Evolutionary conservation across 2,888 invertebrate genomes (phyloP).

Genomic region (Ophion costatus): DNA sequence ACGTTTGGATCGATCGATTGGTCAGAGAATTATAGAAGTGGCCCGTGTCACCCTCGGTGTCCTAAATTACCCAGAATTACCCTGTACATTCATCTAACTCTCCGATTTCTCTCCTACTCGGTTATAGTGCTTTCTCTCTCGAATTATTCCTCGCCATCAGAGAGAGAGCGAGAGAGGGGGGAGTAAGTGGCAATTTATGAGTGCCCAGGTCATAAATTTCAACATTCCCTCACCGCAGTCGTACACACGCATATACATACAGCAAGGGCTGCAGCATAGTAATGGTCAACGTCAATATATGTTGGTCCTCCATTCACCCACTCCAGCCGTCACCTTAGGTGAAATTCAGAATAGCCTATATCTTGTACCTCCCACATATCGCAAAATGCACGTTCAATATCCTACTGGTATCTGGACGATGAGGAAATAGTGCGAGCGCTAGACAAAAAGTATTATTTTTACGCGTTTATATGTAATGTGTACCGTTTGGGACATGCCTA

Average conservation of each 20-base stretch:
- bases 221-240: slow-evolving; percentile 33
- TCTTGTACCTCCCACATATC: slow-evolving; percentile 5
- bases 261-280: slow-evolving; percentile 17
- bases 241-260: not conserved
- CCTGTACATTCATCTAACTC: slow-evolving; percentile 29
- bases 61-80: not conserved
- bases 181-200: slow-evolving; percentile 53
- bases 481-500: slow-evolving; percentile 3
- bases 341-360: slow-evolving; percentile 58
- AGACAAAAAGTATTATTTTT: slow-evolving; percentile 34
- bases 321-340: slow-evolving; percentile 26
- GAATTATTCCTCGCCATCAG: slow-evolving; percentile 5
- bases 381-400: slow-evolving; percentile 8
- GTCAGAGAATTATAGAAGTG: slow-evolving; percentile 17
- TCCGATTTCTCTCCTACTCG: not conserved
- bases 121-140: slow-evolving; percentile 4
- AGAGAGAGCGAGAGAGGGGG: not conserved
- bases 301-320: slow-evolving; percentile 20
- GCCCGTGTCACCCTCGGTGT: not conserved
- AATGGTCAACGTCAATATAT: slow-evolving; percentile 40
- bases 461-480: slow-evolving; percentile 23
- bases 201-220: slow-evolving; percentile 61
- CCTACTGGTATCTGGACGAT: not conserved
- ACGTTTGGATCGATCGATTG: slow-evolving; percentile 19
- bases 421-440: slow-evolving; percentile 11